Evolutionary conservation across 2,113 vertebrate species (phyloP).

Genomic region (Sinocyclocheilus maitianheensis): DNA sequence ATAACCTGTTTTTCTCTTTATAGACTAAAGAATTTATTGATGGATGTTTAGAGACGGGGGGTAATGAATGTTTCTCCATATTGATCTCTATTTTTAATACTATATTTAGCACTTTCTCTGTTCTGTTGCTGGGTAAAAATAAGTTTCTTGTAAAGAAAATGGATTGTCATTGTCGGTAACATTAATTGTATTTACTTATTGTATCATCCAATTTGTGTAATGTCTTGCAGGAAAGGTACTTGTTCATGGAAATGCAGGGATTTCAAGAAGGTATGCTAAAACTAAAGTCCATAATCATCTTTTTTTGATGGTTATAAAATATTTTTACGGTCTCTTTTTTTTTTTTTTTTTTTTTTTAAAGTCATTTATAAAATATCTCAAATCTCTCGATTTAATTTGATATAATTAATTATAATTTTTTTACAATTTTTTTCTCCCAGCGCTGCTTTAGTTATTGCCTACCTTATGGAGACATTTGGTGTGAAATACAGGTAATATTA

Average conservation of each 20-base stretch:
- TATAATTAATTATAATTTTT: not conserved
- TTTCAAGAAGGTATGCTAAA: constrained; percentile 92
- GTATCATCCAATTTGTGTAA: not conserved
- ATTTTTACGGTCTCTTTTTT: not conserved
- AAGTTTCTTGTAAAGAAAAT: not conserved
- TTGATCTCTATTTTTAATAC: not conserved
- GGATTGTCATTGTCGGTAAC: not conserved
- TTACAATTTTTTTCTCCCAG: constrained; percentile 68
- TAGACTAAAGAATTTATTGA: constrained; percentile 99
- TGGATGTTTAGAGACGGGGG: constrained; percentile 94
- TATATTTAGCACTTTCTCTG: not conserved
- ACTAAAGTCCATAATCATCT: constrained; percentile 18
- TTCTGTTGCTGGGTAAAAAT: not conserved
- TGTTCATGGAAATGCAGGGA: constrained; percentile 98
- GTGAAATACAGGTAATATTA: constrained; percentile 91
- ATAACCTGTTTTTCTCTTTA: constrained; percentile 32
- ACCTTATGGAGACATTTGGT: constrained; percentile 99
- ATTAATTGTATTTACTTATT: not conserved
- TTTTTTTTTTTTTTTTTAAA: not conserved
- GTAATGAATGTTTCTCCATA: constrained; percentile 70
- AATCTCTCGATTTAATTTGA: not conserved
- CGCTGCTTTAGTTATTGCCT: constrained; percentile 99
- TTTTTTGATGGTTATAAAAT: not conserved
- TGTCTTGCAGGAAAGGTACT: constrained; percentile 90
- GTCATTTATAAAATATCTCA: not conserved